Evolutionary conservation across 2,888 invertebrate species (phyloP), one percentile per base, ranked within the genome.

Genomic region (Serrognathus titanus): DNA sequence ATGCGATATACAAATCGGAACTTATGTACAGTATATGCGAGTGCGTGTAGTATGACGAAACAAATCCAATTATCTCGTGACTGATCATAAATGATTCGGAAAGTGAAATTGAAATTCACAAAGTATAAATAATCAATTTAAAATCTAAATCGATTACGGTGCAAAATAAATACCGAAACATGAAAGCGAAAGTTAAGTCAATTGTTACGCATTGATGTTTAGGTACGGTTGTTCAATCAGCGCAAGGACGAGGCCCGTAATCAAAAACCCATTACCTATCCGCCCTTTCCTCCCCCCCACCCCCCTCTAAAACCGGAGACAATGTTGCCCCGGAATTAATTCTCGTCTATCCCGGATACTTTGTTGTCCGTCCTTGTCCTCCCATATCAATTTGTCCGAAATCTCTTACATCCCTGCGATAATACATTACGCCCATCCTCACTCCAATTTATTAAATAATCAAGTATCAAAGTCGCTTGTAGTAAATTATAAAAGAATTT

Each of bases 261-360:
- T 73, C 72, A 72, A 72, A 73, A 73, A 71, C 71, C 71, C 72
- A 71, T 73, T 73, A 72, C 70, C 67, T 64, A 64, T 61, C 63
- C 63, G 57, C 49, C 54, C 55, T 58, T 61, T 57, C 55, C 58
- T 57, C 57, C 61, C 48, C 57, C 41, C 52, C 50, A 54, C 55
- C 49, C 52, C 57, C 51, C 57, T 55, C 55, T 37, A 55, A 57
- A 62, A 52, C 51, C 58, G 53, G 59, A 60, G 60, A 60, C 60
- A 62, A 58, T 60, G 60, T 59, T 60, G 53, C 58, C 60, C 24
- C 54, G 58, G 60, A 62, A 62, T 62, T 62, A 62, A 62, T 62
- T 60, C 36, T 61, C 53, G 59, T 54, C 61, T 59, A 58, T 62
- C 60, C 53, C 58, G 55, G 60, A 59, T 62, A 59, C 58, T 57